Evolutionary conservation across 2,797 vertebrate species (phyloP), one percentile per base, ranked within the genome.

Genomic region (Anisognathus igniventris): DNA sequence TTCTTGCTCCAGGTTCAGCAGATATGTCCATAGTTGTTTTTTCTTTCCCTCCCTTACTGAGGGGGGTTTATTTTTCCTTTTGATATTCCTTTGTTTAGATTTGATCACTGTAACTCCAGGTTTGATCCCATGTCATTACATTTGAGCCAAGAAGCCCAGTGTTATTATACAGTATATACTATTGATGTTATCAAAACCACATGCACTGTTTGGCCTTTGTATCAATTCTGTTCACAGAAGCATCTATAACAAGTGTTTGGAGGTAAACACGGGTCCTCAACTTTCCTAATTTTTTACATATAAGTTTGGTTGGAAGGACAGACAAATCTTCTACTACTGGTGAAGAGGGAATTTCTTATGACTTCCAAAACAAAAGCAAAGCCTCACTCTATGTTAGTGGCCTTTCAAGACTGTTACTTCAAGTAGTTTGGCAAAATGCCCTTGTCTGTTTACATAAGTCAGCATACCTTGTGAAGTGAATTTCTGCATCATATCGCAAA

Each of bases 401-500:
- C 19, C 6, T 79, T 88, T 79, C 37, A 79, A 70, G 27, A 45
- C 10, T 37, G 9, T 64, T 68, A 48, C 6, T 86, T 83, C 19
- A 76, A 56, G 50, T 20, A 17, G 9, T 28, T 57, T 76, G 10
- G 21, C 25, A 95, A 95, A 90, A 66, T 31, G 15, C 56, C 33
- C 39, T 7, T 14, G 10, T 75, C 9, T 54, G 11, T 87, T 83
- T 42, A 35, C 13, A 9, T 60, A 67, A 74, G 73, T 64, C 45
- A 92, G 5, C 72, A 19, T 93, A 99, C 99, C 98, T 98, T 22
- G 98, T 98, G 65, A 99, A 93, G 91, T 98, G 97, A 71, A 99
- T 97, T 85, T 99, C 99, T 31, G 98, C 97, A 76, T 99, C 98
- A 13, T 99, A 99, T 37, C 92, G 90, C 80, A 99, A 90, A 75